These are phyloP conservation scores for Fundulus diaphanus DNA, from an alignment of 2,797 vertebrate genomes.

Conservation along the genomic window DNA sequence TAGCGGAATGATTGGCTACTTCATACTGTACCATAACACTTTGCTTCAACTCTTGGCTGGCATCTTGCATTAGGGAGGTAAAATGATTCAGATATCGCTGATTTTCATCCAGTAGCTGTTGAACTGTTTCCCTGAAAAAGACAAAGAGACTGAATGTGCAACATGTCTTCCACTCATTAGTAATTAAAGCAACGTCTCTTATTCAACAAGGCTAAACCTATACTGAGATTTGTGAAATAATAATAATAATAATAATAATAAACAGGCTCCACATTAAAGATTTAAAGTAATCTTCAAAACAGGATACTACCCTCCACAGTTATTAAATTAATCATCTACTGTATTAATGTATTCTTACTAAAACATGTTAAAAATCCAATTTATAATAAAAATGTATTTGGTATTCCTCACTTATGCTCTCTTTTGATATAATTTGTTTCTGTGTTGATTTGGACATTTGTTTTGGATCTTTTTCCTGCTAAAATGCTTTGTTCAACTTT, in stretches of 20 bases:
- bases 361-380: background rate
- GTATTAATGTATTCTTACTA: background rate
- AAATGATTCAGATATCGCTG: slow-evolving; percentile 89
- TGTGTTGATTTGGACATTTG: too few species aligned
- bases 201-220: background rate
- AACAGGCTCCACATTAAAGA: background rate
- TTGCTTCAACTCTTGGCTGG: slow-evolving; percentile 83
- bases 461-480: too few species aligned
- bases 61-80: slow-evolving; percentile 89
- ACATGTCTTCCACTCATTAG: background rate
- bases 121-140: slow-evolving; percentile 83
- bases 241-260: background rate
- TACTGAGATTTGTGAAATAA: background rate
- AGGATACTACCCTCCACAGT: background rate
- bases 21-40: slow-evolving; percentile 85
- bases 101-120: slow-evolving; percentile 91
- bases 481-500: too few species aligned
- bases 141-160: slow-evolving; percentile 11
- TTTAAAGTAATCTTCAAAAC: background rate
- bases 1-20: slow-evolving; percentile 5
- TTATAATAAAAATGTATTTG: background rate
- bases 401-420: too few species aligned
- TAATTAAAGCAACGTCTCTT: background rate
- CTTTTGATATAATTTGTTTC: too few species aligned
- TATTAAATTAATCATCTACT: background rate